Evolutionary conservation across 2,888 invertebrate species (phyloP).

Genomic region (Trissonchulus sp.): DNA sequence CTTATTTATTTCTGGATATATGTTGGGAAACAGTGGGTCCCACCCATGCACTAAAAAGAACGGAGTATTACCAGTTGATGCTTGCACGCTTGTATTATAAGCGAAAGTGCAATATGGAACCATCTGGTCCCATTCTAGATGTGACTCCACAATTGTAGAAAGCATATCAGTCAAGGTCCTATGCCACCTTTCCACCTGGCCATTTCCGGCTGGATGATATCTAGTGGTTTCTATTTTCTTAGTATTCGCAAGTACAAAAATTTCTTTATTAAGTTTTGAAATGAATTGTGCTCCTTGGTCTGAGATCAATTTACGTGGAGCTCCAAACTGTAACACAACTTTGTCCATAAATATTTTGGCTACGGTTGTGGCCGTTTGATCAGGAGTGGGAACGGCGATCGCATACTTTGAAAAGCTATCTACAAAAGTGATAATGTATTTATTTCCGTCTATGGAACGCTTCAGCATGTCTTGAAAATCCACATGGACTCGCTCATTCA

Average conservation of each 20-base stretch:
- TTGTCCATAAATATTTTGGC: neutral
- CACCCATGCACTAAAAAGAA: slow-evolving; percentile 19
- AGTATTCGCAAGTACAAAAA: neutral
- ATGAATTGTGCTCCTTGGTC: neutral
- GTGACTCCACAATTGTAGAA: neutral
- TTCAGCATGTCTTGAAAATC: neutral
- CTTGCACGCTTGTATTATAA: slow-evolving; percentile 13
- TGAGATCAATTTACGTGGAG: neutral
- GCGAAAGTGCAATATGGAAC: neutral
- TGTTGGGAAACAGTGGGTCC: slow-evolving; percentile 4
- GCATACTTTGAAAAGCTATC: neutral
- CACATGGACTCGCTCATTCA: neutral
- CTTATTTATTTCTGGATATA: too few species aligned
- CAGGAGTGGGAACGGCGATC: neutral
- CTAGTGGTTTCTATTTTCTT: neutral
- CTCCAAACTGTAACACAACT: neutral
- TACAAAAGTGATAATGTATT: neutral
- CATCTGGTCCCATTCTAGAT: slow-evolving; percentile 14
- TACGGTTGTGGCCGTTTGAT: neutral
- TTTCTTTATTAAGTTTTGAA: neutral
- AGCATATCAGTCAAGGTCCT: neutral
- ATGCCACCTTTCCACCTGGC: neutral
- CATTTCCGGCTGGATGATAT: neutral
- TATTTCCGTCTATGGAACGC: neutral
- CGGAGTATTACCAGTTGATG: slow-evolving; percentile 12